Evolutionary conservation across 2,797 vertebrate genomes (phyloP).

Genomic region (Pampus argenteus): DNA sequence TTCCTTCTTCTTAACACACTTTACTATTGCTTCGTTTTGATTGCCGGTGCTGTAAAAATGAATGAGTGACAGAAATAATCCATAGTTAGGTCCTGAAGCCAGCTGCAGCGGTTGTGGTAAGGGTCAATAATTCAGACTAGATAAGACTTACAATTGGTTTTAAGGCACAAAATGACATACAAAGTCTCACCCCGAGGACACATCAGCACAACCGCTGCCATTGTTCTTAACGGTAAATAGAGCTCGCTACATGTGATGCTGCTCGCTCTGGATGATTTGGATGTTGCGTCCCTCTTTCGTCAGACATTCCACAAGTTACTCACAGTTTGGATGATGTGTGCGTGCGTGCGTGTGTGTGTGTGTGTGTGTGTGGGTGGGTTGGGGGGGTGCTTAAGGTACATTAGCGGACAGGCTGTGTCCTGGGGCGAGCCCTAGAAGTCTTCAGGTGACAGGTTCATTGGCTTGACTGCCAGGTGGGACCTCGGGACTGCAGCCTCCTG

Average conservation of each 20-base stretch:
- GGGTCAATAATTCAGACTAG: slow-evolving; percentile 50
- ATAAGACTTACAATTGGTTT: slow-evolving; percentile 52
- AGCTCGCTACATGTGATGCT: slow-evolving; percentile 18
- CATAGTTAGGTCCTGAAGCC: slow-evolving; percentile 22
- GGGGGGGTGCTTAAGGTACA: background rate
- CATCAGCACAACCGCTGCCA: slow-evolving; percentile 32
- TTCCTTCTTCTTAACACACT: slow-evolving; percentile 38
- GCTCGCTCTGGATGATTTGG: slow-evolving; percentile 13
- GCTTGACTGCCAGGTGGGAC: slow-evolving; percentile 35
- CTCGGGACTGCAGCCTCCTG: slow-evolving; percentile 7
- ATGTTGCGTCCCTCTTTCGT: slow-evolving; percentile 56
- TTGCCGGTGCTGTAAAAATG: slow-evolving; percentile 53
- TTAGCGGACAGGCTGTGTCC: slow-evolving; percentile 33
- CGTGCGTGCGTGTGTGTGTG: too few species aligned
- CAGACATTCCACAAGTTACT: slow-evolving; percentile 25
- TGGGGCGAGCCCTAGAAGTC: slow-evolving; percentile 14
- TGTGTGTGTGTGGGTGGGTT: too few species aligned
- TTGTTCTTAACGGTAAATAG: slow-evolving; percentile 41
- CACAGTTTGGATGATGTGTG: slow-evolving; percentile 28
- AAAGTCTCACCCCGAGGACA: slow-evolving; percentile 44
- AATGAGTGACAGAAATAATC: slow-evolving; percentile 53
- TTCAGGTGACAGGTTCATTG: slow-evolving; percentile 60
- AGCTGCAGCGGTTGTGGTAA: slow-evolving; percentile 39
- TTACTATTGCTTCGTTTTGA: slow-evolving; percentile 40
- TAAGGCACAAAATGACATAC: slow-evolving; percentile 31